Percentiles rank a stretch among this genome's conserved stretches.
These are phyloP conservation scores for Poeciliopsis presidionis DNA, from an alignment of 2,797 vertebrate genomes.

Conservation along the genomic window DNA sequence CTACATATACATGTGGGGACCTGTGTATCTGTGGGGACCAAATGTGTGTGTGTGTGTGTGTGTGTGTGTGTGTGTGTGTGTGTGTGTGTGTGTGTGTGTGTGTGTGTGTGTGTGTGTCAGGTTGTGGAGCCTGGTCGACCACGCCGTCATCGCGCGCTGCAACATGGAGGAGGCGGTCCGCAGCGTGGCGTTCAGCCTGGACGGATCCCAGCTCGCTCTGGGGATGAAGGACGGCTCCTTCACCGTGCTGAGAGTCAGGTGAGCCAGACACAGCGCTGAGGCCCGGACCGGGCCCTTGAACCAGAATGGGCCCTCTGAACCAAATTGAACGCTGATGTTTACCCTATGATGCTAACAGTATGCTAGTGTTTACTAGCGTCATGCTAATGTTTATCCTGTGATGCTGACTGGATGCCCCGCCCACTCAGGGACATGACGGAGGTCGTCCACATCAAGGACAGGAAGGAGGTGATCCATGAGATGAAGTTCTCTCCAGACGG, in stretches of 20 bases:
- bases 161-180: slow-evolving; percentile 96
- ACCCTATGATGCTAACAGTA: too few species aligned
- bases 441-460: slow-evolving; percentile 96
- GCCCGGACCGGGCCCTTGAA: too few species aligned
- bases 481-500: slow-evolving; percentile 97
- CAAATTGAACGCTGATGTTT: too few species aligned
- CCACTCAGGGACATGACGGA: slow-evolving; percentile 93
- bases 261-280: background rate
- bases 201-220: slow-evolving; percentile 93
- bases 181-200: slow-evolving; percentile 91
- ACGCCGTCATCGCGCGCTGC: slow-evolving; percentile 92
- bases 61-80: slow-evolving; percentile 21
- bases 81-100: slow-evolving; percentile 35
- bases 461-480: slow-evolving; percentile 97
- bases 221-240: slow-evolving; percentile 98
- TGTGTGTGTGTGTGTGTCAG: slow-evolving; percentile 70
- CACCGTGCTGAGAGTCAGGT: slow-evolving; percentile 93
- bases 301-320: too few species aligned
- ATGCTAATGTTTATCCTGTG: too few species aligned
- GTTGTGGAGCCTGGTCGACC: slow-evolving; percentile 93
- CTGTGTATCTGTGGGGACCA: too few species aligned
- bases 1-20: too few species aligned
- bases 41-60: slow-evolving; percentile 18
- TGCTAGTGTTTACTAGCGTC: too few species aligned
- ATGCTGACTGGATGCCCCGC: too few species aligned